Conservation (phyloP, 2,113 vertebrate genomes). For the Silurus asotus region DNA sequence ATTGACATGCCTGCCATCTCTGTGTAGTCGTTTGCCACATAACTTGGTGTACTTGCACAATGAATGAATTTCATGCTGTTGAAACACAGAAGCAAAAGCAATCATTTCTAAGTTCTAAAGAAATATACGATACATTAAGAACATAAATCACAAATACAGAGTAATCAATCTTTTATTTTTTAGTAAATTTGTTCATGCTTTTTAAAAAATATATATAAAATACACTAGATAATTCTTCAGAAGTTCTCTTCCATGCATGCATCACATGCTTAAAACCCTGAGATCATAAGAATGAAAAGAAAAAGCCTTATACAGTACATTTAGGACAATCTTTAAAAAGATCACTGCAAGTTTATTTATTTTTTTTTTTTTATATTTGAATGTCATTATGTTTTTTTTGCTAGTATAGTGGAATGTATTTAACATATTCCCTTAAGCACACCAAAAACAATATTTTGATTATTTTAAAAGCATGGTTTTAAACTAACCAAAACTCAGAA, state of each 20-base stretch:
- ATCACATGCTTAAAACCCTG: background rate
- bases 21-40: background rate
- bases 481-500: background rate
- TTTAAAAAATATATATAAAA: no score
- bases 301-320: background rate
- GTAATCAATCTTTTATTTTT: background rate
- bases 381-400: background rate
- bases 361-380: background rate
- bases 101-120: background rate
- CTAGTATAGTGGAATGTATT: background rate
- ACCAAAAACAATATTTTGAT: background rate
- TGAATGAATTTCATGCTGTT: background rate
- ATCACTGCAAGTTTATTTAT: background rate
- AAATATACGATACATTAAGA: background rate
- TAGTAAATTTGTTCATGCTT: no score
- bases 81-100: background rate
- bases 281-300: background rate
- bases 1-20: background rate
- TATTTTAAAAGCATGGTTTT: background rate
- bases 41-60: background rate
- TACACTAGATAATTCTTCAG: background rate
- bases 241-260: background rate
- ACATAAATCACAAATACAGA: background rate
- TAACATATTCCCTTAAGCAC: background rate
- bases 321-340: background rate